Evolutionary conservation across 92 coral and sea anemone species (phyloP).

Genomic region (Paramuricea clavata): DNA sequence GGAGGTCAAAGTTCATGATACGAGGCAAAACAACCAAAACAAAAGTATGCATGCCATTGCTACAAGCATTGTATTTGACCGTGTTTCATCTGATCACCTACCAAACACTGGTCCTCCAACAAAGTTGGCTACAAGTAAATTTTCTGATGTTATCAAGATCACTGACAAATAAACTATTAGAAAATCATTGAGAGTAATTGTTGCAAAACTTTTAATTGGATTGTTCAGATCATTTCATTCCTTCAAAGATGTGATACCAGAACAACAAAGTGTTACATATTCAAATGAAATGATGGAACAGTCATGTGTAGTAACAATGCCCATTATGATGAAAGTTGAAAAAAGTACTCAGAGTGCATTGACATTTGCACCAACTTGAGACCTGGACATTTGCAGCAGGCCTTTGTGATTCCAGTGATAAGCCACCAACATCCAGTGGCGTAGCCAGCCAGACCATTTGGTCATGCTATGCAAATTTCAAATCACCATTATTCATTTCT

Average conservation of each 20-base stretch:
- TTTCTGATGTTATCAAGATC: background rate
- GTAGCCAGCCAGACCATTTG: no score
- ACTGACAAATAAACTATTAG: background rate
- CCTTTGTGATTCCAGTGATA: background rate
- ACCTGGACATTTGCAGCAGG: constrained; percentile 33
- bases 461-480: no score
- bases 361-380: constrained; percentile 29
- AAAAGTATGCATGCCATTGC: background rate
- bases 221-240: background rate
- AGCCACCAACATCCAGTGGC: background rate
- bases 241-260: constrained; percentile 10
- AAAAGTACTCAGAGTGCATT: constrained; percentile 38
- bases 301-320: constrained; percentile 48
- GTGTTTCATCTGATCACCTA: background rate
- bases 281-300: constrained; percentile 20
- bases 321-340: constrained; percentile 41
- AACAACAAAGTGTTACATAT: background rate
- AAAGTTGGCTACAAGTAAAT: constrained; percentile 1
- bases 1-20: background rate
- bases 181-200: background rate
- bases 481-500: no score
- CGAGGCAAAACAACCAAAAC: constrained; percentile 3
- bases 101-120: constrained; percentile 15
- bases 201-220: constrained; percentile 6
- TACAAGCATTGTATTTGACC: constrained; percentile 2